phyloP scores from a whole-genome alignment of 37 sponge, comb jelly and placozoan genomes.

The Chondrilla cf. caribensis region DNA sequence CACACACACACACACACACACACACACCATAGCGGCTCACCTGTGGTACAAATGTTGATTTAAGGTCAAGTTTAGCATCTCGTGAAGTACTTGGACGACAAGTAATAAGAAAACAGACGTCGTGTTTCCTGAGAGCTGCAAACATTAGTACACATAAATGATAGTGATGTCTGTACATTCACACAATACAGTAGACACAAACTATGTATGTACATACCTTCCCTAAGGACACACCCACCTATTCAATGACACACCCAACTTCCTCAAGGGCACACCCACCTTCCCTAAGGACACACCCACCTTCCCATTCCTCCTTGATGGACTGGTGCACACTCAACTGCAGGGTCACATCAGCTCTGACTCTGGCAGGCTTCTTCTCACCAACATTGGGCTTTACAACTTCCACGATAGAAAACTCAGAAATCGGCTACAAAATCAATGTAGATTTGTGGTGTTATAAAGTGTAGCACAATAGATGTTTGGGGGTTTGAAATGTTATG shows the following conservation, averaged over 20 bases:
- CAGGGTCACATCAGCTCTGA: conserved; percentile 86
- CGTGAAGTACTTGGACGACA: conserved; percentile 62
- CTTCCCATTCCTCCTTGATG: conserved; percentile 86
- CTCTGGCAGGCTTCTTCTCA: conserved; percentile 89
- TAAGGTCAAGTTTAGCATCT: conserved; percentile 48
- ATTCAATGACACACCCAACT: no score
- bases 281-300: conserved; percentile 14
- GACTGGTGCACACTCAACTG: conserved; percentile 65
- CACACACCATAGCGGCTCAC: conserved; percentile 10
- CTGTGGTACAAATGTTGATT: conserved; percentile 67
- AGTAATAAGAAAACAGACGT: conserved; percentile 93
- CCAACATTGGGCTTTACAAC: conserved; percentile 93
- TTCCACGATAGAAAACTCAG: conserved; percentile 32
- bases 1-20: neutral
- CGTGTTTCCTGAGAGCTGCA: conserved; percentile 87
- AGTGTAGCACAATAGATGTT: no score
- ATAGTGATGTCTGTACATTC: no score
- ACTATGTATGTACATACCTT: no score
- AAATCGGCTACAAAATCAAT: neutral
- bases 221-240: no score
- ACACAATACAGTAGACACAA: no score
- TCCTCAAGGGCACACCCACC: no score
- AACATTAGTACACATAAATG: neutral
- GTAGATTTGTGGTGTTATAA: no score
- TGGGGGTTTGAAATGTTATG: no score